These are phyloP conservation scores for Allacma fusca DNA, from an alignment of 2,888 invertebrate genomes.

Conservation along the genomic window DNA sequence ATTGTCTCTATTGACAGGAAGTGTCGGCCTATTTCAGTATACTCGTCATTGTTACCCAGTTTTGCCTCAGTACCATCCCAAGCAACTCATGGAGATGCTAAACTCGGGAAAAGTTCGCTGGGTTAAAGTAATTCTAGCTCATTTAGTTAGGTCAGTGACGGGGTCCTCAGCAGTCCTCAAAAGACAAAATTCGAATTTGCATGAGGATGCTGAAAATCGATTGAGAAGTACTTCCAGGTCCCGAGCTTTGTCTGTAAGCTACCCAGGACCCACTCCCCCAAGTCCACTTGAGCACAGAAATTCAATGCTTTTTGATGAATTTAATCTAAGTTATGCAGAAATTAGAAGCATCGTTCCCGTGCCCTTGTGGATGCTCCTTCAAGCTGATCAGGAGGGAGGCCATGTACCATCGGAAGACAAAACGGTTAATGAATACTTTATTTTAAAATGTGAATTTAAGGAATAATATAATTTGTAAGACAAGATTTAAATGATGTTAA, in stretches of 20 bases:
- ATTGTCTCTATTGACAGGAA: constrained; percentile 58
- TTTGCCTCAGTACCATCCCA: constrained; percentile 98
- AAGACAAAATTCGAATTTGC: constrained; percentile 62
- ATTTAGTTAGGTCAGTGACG: constrained; percentile 73
- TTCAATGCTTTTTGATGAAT: constrained; percentile 85
- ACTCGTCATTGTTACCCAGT: constrained; percentile 97
- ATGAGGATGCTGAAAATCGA: constrained; percentile 71
- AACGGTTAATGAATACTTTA: constrained; percentile 47
- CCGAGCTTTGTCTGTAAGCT: constrained; percentile 87
- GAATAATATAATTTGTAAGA: neutral
- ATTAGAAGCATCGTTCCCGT: constrained; percentile 97
- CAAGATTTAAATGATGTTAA: constrained; percentile 23
- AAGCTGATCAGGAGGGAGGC: constrained; percentile 85
- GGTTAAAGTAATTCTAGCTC: constrained; percentile 97
- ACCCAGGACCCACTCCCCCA: constrained; percentile 70
- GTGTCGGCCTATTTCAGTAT: constrained; percentile 90
- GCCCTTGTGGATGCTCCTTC: constrained; percentile 93
- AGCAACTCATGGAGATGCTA: constrained; percentile 96
- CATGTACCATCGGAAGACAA: constrained; percentile 57
- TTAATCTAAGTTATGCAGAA: constrained; percentile 92
- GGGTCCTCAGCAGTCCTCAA: constrained; percentile 54
- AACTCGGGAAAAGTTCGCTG: constrained; percentile 98
- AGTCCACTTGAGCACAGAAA: constrained; percentile 80
- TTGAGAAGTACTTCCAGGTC: constrained; percentile 87
- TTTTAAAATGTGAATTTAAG: neutral